phyloP scores from a whole-genome alignment of 1,140 invertebrate species.

The Scaptomyza hsui region DNA sequence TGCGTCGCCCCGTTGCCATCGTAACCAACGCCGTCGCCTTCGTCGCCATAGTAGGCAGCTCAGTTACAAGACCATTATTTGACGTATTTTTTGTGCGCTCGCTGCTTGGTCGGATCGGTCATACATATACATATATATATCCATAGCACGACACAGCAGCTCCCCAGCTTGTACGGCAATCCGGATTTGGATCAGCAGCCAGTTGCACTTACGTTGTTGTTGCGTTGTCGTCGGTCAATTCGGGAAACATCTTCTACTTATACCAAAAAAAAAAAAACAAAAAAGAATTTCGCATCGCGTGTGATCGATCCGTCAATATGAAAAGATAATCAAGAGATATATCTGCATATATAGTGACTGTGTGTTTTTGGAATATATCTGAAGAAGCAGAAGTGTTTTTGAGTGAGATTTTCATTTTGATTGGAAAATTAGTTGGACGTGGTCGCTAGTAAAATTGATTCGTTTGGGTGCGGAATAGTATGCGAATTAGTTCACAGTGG shows the following conservation, averaged over 20 bases:
- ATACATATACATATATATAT: constrained; percentile 63
- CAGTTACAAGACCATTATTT: constrained; percentile 83
- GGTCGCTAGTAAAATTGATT: constrained; percentile 62
- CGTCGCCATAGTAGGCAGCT: constrained; percentile 72
- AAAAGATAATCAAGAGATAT: constrained; percentile 15
- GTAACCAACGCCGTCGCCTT: constrained; percentile 32
- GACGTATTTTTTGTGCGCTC: constrained; percentile 76
- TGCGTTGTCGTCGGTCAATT: constrained; percentile 32
- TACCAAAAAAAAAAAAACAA: too few species aligned
- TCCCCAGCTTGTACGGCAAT: constrained; percentile 41
- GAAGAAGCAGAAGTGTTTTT: too few species aligned
- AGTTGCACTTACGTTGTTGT: constrained; percentile 41
- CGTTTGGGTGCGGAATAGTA: constrained; percentile 79
- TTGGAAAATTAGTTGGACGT: not conserved
- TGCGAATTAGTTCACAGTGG: constrained; percentile 84
- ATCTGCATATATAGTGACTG: constrained; percentile 23
- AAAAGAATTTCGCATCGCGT: constrained; percentile 26
- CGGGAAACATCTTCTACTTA: constrained; percentile 53
- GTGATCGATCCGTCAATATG: constrained; percentile 15
- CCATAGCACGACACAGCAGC: constrained; percentile 55
- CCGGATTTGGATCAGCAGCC: constrained; percentile 57
- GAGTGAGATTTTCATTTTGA: constrained; percentile 13
- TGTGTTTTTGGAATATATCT: not conserved
- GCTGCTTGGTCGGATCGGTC: constrained; percentile 53
- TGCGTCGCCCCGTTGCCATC: constrained; percentile 53